phyloP scores from a whole-genome alignment of 2,113 vertebrate genomes.

The Corvus cornix region DNA sequence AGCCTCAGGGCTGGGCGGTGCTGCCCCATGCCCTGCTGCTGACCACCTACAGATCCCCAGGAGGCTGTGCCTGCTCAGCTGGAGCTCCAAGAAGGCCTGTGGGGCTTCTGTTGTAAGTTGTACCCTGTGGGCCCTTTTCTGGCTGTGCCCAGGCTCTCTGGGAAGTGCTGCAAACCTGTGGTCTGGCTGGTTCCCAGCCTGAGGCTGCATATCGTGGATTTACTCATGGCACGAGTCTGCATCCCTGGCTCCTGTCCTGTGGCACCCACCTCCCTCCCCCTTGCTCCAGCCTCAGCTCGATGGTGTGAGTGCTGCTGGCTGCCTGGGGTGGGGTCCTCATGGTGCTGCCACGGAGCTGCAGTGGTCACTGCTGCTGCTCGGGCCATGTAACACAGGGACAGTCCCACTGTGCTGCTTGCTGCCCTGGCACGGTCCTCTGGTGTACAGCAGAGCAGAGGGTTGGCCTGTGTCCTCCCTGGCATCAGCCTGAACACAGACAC shows the following conservation, averaged over 20 bases:
- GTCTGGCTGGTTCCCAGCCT: background rate
- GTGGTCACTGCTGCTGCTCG: background rate
- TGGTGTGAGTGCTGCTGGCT: background rate
- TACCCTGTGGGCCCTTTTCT: background rate
- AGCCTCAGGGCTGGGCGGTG: fast-evolving
- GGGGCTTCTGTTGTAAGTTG: background rate
- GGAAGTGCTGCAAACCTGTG: background rate
- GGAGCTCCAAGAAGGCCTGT: background rate
- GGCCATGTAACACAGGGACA: fast-evolving
- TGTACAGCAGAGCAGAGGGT: background rate
- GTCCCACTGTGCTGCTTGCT: background rate
- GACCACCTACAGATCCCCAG: background rate
- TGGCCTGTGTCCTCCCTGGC: background rate
- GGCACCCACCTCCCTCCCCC: background rate
- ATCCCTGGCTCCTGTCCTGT: background rate
- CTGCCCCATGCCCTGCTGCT: background rate
- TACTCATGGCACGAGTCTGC: background rate
- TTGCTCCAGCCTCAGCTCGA: background rate
- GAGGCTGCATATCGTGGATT: background rate
- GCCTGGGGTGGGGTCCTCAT: background rate
- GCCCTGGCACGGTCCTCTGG: background rate
- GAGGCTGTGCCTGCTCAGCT: background rate
- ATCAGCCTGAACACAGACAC: background rate
- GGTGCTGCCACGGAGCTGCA: background rate
- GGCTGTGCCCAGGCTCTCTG: background rate